phyloP scores from a whole-genome alignment of 2,113 vertebrate genomes.

The Cochlearius cochlearius region DNA sequence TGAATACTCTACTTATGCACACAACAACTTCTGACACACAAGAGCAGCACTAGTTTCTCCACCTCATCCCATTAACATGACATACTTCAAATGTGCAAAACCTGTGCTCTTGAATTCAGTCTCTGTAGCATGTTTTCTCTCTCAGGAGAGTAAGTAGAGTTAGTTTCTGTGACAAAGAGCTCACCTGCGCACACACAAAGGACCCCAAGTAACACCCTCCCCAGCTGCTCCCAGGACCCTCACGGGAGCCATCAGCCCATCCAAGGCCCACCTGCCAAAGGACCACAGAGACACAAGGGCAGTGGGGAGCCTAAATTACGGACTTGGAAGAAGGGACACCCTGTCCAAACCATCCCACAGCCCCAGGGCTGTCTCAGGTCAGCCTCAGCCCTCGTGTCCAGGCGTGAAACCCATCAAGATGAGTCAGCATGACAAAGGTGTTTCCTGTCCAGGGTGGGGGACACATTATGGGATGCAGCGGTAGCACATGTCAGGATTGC shows the following conservation, averaged over 20 bases:
- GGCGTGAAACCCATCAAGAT: not conserved
- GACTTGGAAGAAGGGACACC: not conserved
- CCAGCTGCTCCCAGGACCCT: not conserved
- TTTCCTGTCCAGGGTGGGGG: not conserved
- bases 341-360: not conserved
- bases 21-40: not conserved
- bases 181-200: fast-evolving
- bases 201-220: not conserved
- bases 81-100: not conserved
- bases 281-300: not conserved
- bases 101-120: not conserved
- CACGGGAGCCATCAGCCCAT: not conserved
- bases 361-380: not conserved
- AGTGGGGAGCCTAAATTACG: not conserved
- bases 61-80: not conserved
- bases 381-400: not conserved
- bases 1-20: not conserved
- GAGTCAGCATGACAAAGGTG: not conserved
- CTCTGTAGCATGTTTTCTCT: not conserved
- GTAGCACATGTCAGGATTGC: not conserved
- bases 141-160: not conserved
- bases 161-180: not conserved
- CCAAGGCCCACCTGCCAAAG: not conserved
- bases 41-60: not conserved
- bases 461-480: not conserved